These are phyloP conservation scores for Buathra laborator DNA, from an alignment of 2,888 invertebrate species.

Conservation along the genomic window DNA sequence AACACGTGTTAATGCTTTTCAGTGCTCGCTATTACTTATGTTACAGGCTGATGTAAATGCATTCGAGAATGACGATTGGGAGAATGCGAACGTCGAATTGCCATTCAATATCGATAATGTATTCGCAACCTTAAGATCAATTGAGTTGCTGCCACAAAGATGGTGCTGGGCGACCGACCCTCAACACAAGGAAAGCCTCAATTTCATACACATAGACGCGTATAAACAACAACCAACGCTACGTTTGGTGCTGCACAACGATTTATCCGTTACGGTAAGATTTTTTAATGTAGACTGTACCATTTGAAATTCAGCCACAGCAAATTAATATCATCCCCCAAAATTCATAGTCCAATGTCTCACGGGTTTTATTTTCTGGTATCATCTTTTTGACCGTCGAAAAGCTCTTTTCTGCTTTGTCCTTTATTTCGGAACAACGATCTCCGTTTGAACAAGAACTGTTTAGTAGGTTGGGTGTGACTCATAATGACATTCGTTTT, in stretches of 20 bases:
- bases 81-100: neutral
- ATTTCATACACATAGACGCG: slow-evolving; percentile 8
- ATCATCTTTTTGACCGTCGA: too few species aligned
- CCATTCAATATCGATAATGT: slow-evolving; percentile 4
- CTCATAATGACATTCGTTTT: too few species aligned
- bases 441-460: too few species aligned
- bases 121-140: neutral
- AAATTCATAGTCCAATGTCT: too few species aligned
- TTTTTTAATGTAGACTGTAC: neutral
- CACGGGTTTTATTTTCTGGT: too few species aligned
- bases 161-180: slow-evolving; percentile 5
- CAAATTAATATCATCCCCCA: too few species aligned
- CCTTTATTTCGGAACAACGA: too few species aligned
- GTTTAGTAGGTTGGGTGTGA: too few species aligned
- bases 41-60: neutral
- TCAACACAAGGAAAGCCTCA: neutral
- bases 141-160: neutral
- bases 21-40: neutral
- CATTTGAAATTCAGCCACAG: too few species aligned
- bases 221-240: neutral
- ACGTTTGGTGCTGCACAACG: slow-evolving; percentile 12
- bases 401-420: too few species aligned
- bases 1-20: too few species aligned
- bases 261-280: slow-evolving; percentile 16
- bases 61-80: neutral